Evolutionary conservation across 2,797 vertebrate genomes (phyloP).

Genomic region (Lates japonicus): DNA sequence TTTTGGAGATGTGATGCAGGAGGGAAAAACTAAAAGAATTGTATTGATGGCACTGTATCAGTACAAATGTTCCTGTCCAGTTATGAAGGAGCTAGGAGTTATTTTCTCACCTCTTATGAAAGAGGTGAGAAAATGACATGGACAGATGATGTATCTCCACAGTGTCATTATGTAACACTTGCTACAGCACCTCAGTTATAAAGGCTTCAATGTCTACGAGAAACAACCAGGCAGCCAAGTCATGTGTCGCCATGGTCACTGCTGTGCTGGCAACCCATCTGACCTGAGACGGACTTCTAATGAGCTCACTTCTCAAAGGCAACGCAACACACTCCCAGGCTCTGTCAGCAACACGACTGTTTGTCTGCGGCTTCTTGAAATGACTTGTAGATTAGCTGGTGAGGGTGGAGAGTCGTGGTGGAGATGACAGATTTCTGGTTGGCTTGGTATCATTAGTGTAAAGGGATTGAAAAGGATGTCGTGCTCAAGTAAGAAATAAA

Average conservation of each 20-base stretch:
- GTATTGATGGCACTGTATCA: not conserved
- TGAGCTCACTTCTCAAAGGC: constrained; percentile 62
- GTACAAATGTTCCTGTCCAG: constrained; percentile 31
- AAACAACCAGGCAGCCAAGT: constrained; percentile 50
- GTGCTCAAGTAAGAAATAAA: constrained; percentile 24
- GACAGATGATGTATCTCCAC: constrained; percentile 42
- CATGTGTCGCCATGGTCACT: constrained; percentile 70
- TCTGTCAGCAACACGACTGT: constrained; percentile 36
- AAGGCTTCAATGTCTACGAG: constrained; percentile 58
- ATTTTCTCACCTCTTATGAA: constrained; percentile 43
- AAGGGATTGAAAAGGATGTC: constrained; percentile 23
- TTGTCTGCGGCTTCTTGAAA: constrained; percentile 24
- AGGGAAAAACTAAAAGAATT: not conserved
- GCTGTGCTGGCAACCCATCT: constrained; percentile 57
- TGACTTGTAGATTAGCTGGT: constrained; percentile 29
- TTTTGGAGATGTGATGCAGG: constrained; percentile 1
- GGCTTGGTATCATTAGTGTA: constrained; percentile 24
- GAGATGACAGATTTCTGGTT: constrained; percentile 26
- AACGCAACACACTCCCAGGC: constrained; percentile 25
- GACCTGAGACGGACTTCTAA: constrained; percentile 67
- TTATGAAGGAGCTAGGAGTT: constrained; percentile 28
- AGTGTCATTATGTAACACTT: constrained; percentile 52
- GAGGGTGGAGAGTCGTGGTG: not conserved
- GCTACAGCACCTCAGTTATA: constrained; percentile 48
- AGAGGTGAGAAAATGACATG: constrained; percentile 42